Evolutionary conservation across 2,113 vertebrate species (phyloP).

Genomic region (Protomyctophum bolini): DNA sequence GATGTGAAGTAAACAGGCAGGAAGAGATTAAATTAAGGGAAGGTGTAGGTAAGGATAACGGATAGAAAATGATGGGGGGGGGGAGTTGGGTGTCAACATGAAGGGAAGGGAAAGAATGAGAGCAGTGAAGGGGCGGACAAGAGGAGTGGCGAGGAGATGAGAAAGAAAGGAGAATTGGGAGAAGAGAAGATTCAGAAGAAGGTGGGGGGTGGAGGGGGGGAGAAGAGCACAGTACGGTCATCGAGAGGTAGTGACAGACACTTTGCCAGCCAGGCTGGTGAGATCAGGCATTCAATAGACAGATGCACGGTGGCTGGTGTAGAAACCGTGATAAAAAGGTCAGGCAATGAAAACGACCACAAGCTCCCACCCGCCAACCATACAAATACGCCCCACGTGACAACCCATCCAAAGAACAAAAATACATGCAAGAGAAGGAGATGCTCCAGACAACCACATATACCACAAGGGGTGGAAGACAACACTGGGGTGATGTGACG

Average conservation of each 20-base stretch:
- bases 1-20: not conserved
- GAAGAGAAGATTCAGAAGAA: not conserved
- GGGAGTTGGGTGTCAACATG: not conserved
- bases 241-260: constrained; percentile 27
- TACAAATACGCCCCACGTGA: constrained; percentile 38
- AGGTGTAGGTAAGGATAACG: not conserved
- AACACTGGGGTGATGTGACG: constrained; percentile 24
- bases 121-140: constrained; percentile 1
- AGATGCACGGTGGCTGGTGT: constrained; percentile 54
- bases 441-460: constrained; percentile 43
- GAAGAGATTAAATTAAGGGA: not conserved
- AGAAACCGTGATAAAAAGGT: constrained; percentile 46
- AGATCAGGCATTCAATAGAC: constrained; percentile 59
- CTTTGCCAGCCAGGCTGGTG: constrained; percentile 42
- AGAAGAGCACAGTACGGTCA: constrained; percentile 42
- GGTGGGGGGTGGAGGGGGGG: constrained; percentile 7
- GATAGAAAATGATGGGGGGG: not conserved
- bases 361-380: constrained; percentile 32
- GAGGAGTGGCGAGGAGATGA: not conserved
- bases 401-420: constrained; percentile 30
- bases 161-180: not conserved
- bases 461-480: too few relatives aligned
- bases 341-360: constrained; percentile 64
- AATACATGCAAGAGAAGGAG: constrained; percentile 60
- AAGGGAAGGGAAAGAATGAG: not conserved